Base-by-base conservation (phyloP, 2,888 invertebrate species). In the Tetranychus truncatus region DNA sequence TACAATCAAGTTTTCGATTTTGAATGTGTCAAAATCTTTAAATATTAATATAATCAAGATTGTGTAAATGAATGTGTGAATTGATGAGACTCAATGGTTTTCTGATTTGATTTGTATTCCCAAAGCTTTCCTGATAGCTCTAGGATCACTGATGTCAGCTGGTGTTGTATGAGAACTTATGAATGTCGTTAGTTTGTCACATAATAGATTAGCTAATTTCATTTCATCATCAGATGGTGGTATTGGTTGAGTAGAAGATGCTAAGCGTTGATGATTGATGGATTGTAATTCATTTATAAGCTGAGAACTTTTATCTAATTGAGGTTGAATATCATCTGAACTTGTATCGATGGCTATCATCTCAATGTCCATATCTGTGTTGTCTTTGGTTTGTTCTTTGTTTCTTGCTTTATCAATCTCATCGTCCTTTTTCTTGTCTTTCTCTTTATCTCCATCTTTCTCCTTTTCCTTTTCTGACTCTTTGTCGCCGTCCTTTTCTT, bases 401-500 rank as follows among this genome's bases (percentile, higher is more conserved):
- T 74, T 21, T 2, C 7, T 66, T 3, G 8, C 74, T 66, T 67
- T 66, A 11, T 71, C 71, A 8, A 15, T 9, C 18, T 74, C 67
- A 45, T 71, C 20, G 11, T 89, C 89, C 75, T 89, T 88, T 69
- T 15, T 44, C 8, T 66, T 71, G 8, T 24, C 44, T 15, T 21
- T 55, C 1, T 75, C 55, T 20, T 20, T 21, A n/a, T 44, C 24
- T 20, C 69, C 67, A 55, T 45, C 21, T 21, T 66, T 44, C 1
- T 89, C 89, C 75, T 89, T 88, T 69, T 21, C 67, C 21, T 20
- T 44, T n/a, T 15, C n/a, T 21, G 34, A 15, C 21, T 74, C 24
- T 34, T 18, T 45, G 3, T 24, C 20, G 0, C 66, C 74, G 3
- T 34, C 45, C 6, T 34, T 34, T 7, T 15, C 74, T n/a, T 21